phyloP scores from a whole-genome alignment of 2,797 vertebrate species.

The Adelosebastes latens region DNA sequence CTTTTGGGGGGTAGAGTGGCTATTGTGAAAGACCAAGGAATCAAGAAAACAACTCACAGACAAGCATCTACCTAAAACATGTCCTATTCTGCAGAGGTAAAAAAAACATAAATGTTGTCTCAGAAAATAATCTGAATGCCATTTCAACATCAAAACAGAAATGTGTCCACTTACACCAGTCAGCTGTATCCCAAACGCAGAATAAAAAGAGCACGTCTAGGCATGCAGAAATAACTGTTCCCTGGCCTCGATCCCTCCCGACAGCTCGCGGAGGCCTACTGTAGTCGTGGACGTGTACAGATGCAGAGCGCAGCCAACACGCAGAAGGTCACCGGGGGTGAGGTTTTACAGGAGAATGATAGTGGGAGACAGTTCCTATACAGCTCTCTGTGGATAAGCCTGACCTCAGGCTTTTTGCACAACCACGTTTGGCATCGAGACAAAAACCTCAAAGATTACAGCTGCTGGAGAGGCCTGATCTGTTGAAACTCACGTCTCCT shows the following conservation, averaged over 20 bases:
- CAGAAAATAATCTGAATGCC: background rate
- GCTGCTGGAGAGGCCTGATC: slow-evolving; percentile 24
- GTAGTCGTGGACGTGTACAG: slow-evolving; percentile 57
- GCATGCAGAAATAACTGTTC: slow-evolving; percentile 38
- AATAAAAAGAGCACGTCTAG: slow-evolving; percentile 30
- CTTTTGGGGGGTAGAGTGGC: background rate
- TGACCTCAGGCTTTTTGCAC: slow-evolving; percentile 25
- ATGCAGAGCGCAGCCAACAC: slow-evolving; percentile 35
- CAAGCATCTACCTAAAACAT: background rate
- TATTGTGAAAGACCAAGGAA: background rate
- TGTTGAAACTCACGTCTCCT: slow-evolving; percentile 5
- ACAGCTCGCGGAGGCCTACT: slow-evolving; percentile 15
- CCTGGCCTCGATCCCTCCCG: slow-evolving; percentile 34
- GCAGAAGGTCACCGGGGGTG: slow-evolving; percentile 19
- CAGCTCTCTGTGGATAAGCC: slow-evolving; percentile 36
- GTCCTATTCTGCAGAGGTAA: background rate
- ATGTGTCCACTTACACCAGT: background rate
- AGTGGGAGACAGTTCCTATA: background rate
- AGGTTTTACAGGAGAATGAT: slow-evolving; percentile 17
- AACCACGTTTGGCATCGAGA: slow-evolving; percentile 36
- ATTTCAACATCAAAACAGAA: slow-evolving; percentile 8
- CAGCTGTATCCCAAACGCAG: background rate
- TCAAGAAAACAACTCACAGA: too few species aligned
- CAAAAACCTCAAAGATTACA: slow-evolving; percentile 55
- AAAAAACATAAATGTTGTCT: background rate